A percentile compares a stretch with the other conserved stretches of the same genome.
These are phyloP conservation scores for Phrynocephalus forsythii DNA, from an alignment of 2,797 vertebrate genomes.

Conservation along the genomic window DNA sequence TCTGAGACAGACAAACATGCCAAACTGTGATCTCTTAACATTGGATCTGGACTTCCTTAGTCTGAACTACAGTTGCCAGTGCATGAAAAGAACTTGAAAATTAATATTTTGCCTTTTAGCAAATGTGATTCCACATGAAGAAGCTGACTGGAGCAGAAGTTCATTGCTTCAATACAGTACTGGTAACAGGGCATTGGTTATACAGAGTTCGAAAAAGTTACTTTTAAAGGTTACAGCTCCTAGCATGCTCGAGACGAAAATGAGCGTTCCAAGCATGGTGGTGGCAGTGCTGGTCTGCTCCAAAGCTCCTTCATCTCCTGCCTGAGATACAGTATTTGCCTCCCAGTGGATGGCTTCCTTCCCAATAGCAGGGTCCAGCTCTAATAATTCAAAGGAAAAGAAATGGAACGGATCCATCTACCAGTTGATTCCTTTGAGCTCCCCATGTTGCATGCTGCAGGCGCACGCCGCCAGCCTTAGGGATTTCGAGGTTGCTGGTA, in stretches of 20 bases:
- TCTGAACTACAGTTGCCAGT: background rate
- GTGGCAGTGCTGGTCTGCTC: background rate
- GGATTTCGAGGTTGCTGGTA: constrained; percentile 76
- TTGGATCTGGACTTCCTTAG: background rate
- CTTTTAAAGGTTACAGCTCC: too few relatives aligned
- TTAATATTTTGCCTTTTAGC: background rate
- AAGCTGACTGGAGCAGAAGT: background rate
- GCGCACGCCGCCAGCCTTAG: constrained; percentile 67
- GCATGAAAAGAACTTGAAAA: background rate
- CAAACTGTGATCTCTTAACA: background rate
- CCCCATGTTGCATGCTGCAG: constrained; percentile 86
- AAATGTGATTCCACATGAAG: background rate
- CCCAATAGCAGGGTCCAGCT: background rate
- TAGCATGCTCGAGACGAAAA: too few relatives aligned
- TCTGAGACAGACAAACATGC: background rate
- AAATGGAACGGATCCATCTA: constrained; percentile 58
- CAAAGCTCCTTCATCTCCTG: background rate
- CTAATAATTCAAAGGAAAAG: background rate
- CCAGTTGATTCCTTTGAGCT: constrained; percentile 84
- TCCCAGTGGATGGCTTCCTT: too few relatives aligned
- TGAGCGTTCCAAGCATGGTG: too few relatives aligned
- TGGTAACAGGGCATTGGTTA: too few relatives aligned
- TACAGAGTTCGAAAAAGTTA: too few relatives aligned
- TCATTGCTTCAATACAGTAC: too few relatives aligned
- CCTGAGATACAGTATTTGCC: too few relatives aligned